Conservation (phyloP, 2,797 vertebrate genomes). For the Sus cebifrons region DNA sequence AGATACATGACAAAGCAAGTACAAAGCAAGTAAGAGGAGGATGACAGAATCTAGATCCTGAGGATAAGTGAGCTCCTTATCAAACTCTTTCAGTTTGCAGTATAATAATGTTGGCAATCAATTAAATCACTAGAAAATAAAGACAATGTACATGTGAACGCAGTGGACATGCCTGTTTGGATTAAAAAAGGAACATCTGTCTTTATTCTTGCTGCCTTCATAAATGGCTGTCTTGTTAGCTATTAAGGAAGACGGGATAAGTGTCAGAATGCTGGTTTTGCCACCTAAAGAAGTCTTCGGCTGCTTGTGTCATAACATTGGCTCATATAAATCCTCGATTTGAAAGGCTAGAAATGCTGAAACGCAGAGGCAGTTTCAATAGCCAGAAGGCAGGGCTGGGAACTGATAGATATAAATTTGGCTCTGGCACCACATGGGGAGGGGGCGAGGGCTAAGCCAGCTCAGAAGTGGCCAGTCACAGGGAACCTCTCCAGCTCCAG, state of each 20-base stretch:
- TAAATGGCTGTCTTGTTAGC: conserved; percentile 2
- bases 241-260: conserved; percentile 38
- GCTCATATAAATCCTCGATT: conserved; percentile 21
- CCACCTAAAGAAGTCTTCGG: conserved; percentile 42
- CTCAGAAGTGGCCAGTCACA: conserved; percentile 34
- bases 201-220: background rate
- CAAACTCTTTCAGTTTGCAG: conserved; percentile 60
- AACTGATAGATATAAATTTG: conserved; percentile 59
- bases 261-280: conserved; percentile 46
- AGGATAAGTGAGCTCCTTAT: conserved; percentile 30
- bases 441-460: conserved; percentile 1
- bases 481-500: conserved; percentile 48
- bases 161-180: background rate
- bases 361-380: conserved; percentile 66
- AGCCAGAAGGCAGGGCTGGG: background rate
- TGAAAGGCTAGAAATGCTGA: conserved; percentile 51
- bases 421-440: conserved; percentile 4
- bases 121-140: conserved; percentile 60
- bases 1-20: background rate
- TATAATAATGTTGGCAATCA: conserved; percentile 56
- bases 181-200: conserved; percentile 36
- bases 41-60: background rate
- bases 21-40: background rate
- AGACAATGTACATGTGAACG: conserved; percentile 36
- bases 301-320: background rate